Conservation (phyloP, 2,888 invertebrate species). For the Lycaena phlaeas region DNA sequence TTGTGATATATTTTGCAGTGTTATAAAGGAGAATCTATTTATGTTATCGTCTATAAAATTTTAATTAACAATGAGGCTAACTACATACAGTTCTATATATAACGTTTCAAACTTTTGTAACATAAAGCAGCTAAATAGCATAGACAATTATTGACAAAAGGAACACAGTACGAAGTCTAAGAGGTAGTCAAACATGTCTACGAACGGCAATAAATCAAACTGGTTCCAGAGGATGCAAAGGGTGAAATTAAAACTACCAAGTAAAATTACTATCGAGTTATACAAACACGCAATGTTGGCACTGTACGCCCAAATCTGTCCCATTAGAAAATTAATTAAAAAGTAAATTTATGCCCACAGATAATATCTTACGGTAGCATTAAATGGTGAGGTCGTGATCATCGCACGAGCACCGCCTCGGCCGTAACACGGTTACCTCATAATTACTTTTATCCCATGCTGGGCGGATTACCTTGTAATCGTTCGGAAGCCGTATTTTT, state of each 20-base stretch:
- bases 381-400: slow-evolving; percentile 17
- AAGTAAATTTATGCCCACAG: neutral
- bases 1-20: too few relatives aligned
- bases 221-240: slow-evolving; percentile 3
- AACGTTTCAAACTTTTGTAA: too few relatives aligned
- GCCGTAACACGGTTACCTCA: slow-evolving; percentile 17
- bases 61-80: too few relatives aligned
- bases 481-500: slow-evolving; percentile 4
- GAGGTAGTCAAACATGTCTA: slow-evolving; percentile 3
- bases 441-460: slow-evolving; percentile 16
- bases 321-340: slow-evolving; percentile 5
- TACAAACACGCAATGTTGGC: neutral
- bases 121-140: too few relatives aligned
- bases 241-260: slow-evolving; percentile 2
- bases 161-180: too few relatives aligned
- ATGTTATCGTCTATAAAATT: too few relatives aligned
- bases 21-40: too few relatives aligned
- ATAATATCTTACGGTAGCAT: slow-evolving; percentile 6
- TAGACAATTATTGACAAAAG: too few relatives aligned
- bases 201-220: slow-evolving; percentile 1
- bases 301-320: neutral
- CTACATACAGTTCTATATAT: too few relatives aligned
- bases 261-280: slow-evolving; percentile 2
- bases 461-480: slow-evolving; percentile 11
- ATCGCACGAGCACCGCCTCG: slow-evolving; percentile 17